These are phyloP conservation scores for Phaedon cochleariae DNA, from an alignment of 2,888 invertebrate genomes.

Conservation along the genomic window DNA sequence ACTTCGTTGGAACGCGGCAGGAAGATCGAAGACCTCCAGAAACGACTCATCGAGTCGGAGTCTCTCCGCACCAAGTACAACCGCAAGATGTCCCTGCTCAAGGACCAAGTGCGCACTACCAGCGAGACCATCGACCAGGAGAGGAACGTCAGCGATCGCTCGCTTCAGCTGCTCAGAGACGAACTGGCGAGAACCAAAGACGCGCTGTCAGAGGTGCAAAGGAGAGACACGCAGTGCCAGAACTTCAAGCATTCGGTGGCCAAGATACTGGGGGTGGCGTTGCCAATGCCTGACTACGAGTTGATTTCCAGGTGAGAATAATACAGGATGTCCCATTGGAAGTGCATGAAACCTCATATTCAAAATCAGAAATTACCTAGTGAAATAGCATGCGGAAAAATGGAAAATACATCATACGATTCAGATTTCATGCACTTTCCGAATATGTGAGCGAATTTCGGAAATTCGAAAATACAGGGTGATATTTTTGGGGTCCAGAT, in stretches of 20 bases:
- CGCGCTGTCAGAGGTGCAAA: constrained; percentile 75
- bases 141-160: constrained; percentile 74
- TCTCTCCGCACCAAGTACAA: constrained; percentile 78
- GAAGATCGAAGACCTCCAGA: constrained; percentile 84
- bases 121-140: constrained; percentile 77
- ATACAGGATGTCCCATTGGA: neutral
- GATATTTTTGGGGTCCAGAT: too few relatives aligned
- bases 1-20: constrained; percentile 83
- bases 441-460: too few relatives aligned
- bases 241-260: constrained; percentile 73
- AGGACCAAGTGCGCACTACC: constrained; percentile 75
- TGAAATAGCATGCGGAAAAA: too few relatives aligned
- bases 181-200: constrained; percentile 80
- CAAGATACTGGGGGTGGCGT: constrained; percentile 66
- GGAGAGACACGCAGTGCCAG: constrained; percentile 80
- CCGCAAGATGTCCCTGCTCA: constrained; percentile 75
- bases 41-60: constrained; percentile 83
- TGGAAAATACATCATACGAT: too few relatives aligned
- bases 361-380: too few relatives aligned
- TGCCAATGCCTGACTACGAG: constrained; percentile 69
- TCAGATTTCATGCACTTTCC: neutral
- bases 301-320: constrained; percentile 61
- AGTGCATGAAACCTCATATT: neutral
- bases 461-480: too few relatives aligned
- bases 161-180: constrained; percentile 75